Evolutionary conservation across 2,113 vertebrate species (phyloP), one percentile per base, ranked within the genome.

Genomic region (Etheostoma spectabile): DNA sequence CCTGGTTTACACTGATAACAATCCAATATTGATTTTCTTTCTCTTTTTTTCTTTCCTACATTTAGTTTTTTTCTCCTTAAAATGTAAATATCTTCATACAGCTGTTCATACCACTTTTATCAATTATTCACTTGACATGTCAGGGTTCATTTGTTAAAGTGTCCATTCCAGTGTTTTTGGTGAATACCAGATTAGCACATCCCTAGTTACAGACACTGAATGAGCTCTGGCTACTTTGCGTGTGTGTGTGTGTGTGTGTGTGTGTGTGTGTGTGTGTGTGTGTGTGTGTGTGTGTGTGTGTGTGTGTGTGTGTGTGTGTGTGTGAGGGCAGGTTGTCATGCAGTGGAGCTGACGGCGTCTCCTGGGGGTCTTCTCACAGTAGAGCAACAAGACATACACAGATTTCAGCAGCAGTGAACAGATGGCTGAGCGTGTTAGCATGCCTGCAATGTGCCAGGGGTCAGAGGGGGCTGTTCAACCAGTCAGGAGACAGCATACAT

Each of bases 401-500:
- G 69, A 86, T 66, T 82, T 72, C 52, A 51, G 38, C 46, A 57
- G 82, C 16, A 24, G 79, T 38, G 84, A 90, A 80, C 92, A 92
- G 90, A 93, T 90, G 89, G 89, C 70, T 22, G 83, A 79, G 73
- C 22, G 46, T 88, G 91, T 92, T 89, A 73, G 86, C 80, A 75
- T 65, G 78, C 63, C 49, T 85, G 67, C 15, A 45, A 52, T n/a
- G 63, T 74, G 78, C 77, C 78, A 74, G 81, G 52, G 92, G 90
- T 91, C 91, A 89, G 46, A 79, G 49, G 68, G 24, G 74, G 53
- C 16, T 82, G 72, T 66, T 84, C 51, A 78, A 35, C 75, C 72
- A 74, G 68, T 77, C 57, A 65, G 33, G 61, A 84, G 35, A 77
- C 82, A 87, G 30, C 74, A 48, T 52, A 68, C 42, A 3, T 80